Percentiles rank a stretch among this genome's conserved stretches.
These are phyloP conservation scores for Steinernema khuongi DNA, from an alignment of 1,140 invertebrate species.

Conservation along the genomic window DNA sequence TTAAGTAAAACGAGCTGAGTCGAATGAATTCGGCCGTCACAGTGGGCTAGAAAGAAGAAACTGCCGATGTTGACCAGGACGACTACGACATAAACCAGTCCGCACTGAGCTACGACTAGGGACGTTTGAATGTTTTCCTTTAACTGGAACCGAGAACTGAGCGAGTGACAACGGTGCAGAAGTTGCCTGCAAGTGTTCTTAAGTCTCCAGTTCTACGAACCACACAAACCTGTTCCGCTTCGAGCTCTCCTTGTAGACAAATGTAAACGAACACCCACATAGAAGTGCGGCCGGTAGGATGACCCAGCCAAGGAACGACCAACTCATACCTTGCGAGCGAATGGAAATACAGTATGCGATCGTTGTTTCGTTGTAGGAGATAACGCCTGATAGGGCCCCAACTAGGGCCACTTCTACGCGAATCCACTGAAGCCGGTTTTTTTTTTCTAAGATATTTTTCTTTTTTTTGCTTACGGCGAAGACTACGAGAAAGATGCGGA, in stretches of 20 bases:
- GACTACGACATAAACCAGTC: neutral
- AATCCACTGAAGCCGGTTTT: neutral
- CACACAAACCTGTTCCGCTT: neutral
- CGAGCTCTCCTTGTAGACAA: neutral
- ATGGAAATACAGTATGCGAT: neutral
- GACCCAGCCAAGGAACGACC: neutral
- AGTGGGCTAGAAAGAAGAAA: neutral
- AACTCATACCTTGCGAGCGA: neutral
- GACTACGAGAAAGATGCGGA: neutral
- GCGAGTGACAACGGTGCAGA: neutral
- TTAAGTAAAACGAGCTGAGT: neutral
- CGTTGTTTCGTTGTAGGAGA: neutral
- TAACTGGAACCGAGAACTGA: neutral
- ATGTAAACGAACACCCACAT: neutral
- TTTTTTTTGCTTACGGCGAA: neutral
- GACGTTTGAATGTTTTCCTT: slow-evolving; percentile 4
- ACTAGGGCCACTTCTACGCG: neutral
- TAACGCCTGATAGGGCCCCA: neutral
- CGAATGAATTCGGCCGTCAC: neutral
- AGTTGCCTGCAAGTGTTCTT: neutral
- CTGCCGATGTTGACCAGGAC: neutral
- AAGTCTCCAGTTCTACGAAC: too few relatives aligned
- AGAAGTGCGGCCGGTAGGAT: neutral
- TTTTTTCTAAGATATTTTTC: too few relatives aligned
- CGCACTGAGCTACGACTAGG: neutral